Evolutionary conservation across 2,888 invertebrate genomes (phyloP), one percentile per base, ranked within the genome.

Genomic region (Drosophila mercatorum): DNA sequence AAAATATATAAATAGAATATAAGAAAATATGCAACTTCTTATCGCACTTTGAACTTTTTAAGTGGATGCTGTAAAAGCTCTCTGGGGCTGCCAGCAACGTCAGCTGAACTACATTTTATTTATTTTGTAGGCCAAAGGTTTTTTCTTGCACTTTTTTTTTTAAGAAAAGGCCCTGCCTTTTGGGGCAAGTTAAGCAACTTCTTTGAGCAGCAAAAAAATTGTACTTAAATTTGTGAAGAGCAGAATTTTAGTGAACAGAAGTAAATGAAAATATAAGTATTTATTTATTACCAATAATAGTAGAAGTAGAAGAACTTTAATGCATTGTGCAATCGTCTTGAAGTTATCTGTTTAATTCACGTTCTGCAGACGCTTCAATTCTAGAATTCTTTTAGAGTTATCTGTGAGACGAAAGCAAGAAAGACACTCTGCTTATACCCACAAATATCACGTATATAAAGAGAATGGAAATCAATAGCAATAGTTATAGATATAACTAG

Each of bases 1-100:
- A 38, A 38, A 14, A 51, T 26, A 53, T 53, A 55, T 53, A 55
- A 14, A 55, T 41, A 55, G 17, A 41, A 31, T 28, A 31, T 28
- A 28, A 28, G 11, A 17, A 28, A 55, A 56, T 34, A 14, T 34
- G 52, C 7, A 36, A 7, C 31, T 26, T 14, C 36, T 44, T 46
- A 57, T 57, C 44, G 44, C 36, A 31, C 34, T 22, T 17, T 36
- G 22, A 36, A 57, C 44, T 36, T 44, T 36, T 44, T 34, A 36
- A 57, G 57, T 44, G 44, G 34, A 14, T 36, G n/a, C 44, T 17
- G 44, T 36, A 34, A 14, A 57, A 14, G 22, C 57, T 57, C 43
- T 34, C 44, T 26, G 14, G 43, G 57, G 34, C 44, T 10, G 44
- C 3, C 44, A 57, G 31, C 41, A 3, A 3, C 34, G 5, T 22